These are phyloP conservation scores for Homarus americanus DNA, from an alignment of 1,140 invertebrate genomes.

Conservation along the genomic window DNA sequence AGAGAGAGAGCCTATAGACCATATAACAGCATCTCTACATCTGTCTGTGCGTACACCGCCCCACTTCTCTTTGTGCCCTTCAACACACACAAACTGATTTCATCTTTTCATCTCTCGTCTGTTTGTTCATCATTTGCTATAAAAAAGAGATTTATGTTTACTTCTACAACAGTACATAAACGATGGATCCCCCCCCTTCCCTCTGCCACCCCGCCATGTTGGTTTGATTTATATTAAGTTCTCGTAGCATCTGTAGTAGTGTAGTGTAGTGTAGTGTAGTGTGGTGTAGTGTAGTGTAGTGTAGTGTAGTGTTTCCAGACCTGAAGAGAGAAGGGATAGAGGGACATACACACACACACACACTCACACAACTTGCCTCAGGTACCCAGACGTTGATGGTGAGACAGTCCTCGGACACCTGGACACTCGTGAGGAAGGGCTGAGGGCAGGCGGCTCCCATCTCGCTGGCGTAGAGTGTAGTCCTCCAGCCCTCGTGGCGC, in stretches of 20 bases:
- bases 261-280: slow-evolving; percentile 9
- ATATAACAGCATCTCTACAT: too few relatives aligned
- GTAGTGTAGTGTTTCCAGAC: neutral
- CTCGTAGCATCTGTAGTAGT: too few relatives aligned
- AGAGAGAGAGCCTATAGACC: neutral
- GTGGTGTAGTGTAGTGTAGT: slow-evolving; percentile 9
- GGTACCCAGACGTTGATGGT: slow-evolving; percentile 82
- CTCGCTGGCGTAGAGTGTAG: slow-evolving; percentile 78
- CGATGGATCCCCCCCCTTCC: too few relatives aligned
- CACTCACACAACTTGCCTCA: slow-evolving; percentile 77
- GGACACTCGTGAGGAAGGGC: slow-evolving; percentile 75
- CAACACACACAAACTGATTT: too few relatives aligned
- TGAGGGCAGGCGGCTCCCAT: slow-evolving; percentile 81
- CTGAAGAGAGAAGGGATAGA: slow-evolving; percentile 24
- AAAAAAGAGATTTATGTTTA: too few relatives aligned
- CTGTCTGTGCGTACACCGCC: too few relatives aligned
- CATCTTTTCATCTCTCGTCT: too few relatives aligned
- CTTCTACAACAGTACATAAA: too few relatives aligned
- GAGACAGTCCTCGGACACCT: slow-evolving; percentile 80
- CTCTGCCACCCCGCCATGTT: too few relatives aligned
- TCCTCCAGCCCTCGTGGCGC: slow-evolving; percentile 79
- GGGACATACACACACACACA: neutral
- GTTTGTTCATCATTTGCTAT: too few relatives aligned
- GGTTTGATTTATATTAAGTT: too few relatives aligned
- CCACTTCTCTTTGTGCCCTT: too few relatives aligned